phyloP scores from a whole-genome alignment of 2,113 vertebrate species.

The Physeter macrocephalus region DNA sequence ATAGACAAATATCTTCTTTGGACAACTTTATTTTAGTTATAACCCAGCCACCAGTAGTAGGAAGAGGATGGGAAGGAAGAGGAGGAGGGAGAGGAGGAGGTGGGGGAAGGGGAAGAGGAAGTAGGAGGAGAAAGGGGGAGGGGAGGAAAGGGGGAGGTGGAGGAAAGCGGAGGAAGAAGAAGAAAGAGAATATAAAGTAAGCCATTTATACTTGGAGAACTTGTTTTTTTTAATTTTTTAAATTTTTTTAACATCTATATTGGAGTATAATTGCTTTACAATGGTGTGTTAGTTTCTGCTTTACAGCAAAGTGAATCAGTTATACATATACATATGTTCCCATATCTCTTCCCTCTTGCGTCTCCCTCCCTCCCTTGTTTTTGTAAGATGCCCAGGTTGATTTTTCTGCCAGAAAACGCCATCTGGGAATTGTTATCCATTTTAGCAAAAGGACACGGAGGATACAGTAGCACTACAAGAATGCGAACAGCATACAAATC shows the following conservation, averaged over 20 bases:
- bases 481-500: background rate
- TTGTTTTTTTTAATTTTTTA: too few relatives aligned
- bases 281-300: too few relatives aligned
- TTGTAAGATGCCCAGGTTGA: background rate
- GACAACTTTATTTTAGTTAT: conserved; percentile 44
- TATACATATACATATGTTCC: too few relatives aligned
- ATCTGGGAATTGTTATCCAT: background rate
- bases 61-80: background rate
- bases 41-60: background rate
- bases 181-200: background rate
- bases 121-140: background rate
- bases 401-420: conserved; percentile 19
- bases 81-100: background rate
- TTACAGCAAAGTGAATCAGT: too few relatives aligned
- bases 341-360: too few relatives aligned
- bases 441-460: background rate
- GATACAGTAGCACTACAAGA: background rate
- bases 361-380: too few relatives aligned
- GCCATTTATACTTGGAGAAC: conserved; percentile 26
- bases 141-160: background rate
- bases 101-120: too few relatives aligned
- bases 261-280: too few relatives aligned
- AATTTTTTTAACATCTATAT: too few relatives aligned
- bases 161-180: too few relatives aligned
- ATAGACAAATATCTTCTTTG: conserved; percentile 31